A percentile compares a stretch with the other conserved stretches of the same genome.
Evolutionary conservation across 2,888 invertebrate genomes (phyloP).

Genomic region (Caenorhabditis drosophilae): DNA sequence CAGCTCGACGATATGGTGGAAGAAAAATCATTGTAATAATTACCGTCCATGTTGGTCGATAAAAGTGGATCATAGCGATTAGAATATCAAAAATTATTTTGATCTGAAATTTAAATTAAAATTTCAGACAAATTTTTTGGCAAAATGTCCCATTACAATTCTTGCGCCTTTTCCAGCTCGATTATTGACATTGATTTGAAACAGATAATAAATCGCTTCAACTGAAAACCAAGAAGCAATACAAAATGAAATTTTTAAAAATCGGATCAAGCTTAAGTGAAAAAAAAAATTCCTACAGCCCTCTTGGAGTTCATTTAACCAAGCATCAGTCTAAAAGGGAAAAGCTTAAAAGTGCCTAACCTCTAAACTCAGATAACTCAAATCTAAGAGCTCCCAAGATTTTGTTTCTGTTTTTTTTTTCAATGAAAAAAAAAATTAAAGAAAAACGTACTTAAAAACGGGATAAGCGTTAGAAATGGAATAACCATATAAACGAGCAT

Average conservation of each 20-base stretch:
- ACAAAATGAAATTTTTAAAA: not conserved
- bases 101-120: constrained; percentile 11
- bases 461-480: constrained; percentile 39
- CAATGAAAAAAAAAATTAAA: not conserved
- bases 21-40: constrained; percentile 42
- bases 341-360: no score
- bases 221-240: constrained; percentile 5
- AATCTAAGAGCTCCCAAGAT: no score
- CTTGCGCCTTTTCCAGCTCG: constrained; percentile 14
- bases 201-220: constrained; percentile 22
- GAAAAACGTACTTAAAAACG: constrained; percentile 32
- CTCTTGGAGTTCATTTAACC: no score
- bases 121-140: no score
- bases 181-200: constrained; percentile 18
- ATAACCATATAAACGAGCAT: constrained; percentile 33
- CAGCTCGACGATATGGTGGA: constrained; percentile 49
- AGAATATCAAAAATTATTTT: constrained; percentile 21
- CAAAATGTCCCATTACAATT: not conserved
- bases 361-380: no score
- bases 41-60: constrained; percentile 45
- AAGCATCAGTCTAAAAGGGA: no score
- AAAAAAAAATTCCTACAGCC: no score
- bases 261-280: not conserved
- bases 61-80: constrained; percentile 40
- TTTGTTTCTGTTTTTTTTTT: not conserved